Evolutionary conservation across 2,113 vertebrate genomes (phyloP).

Genomic region (Empidonax traillii): DNA sequence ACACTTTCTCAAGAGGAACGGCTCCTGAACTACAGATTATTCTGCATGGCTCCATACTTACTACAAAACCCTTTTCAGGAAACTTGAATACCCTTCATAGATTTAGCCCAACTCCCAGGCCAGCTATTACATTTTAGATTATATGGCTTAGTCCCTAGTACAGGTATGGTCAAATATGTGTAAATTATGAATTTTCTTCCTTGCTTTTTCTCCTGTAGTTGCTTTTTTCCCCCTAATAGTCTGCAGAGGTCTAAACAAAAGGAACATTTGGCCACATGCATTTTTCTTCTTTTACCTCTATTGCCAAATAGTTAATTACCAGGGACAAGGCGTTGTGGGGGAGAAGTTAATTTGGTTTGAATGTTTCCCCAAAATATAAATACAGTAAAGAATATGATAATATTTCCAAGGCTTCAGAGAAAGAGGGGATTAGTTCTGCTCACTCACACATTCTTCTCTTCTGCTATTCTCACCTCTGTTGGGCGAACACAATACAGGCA

Average conservation of each 20-base stretch:
- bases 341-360: neutral
- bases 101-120: neutral
- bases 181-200: neutral
- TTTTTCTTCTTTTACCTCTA: neutral
- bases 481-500: neutral
- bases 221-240: neutral
- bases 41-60: neutral
- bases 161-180: neutral
- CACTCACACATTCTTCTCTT: neutral
- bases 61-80: neutral
- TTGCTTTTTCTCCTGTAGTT: neutral
- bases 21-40: neutral
- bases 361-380: neutral
- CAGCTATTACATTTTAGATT: neutral
- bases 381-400: neutral
- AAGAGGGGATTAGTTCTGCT: neutral
- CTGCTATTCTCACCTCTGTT: neutral
- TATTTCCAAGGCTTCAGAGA: neutral
- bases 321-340: fast-evolving
- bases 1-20: neutral
- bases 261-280: neutral
- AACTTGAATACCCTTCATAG: neutral
- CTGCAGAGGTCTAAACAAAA: neutral
- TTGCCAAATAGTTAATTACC: neutral
- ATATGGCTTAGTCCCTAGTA: neutral